A percentile compares a stretch with the other conserved stretches of the same genome.
phyloP scores from a whole-genome alignment of 2,113 vertebrate genomes.

The Rattus rattus region DNA sequence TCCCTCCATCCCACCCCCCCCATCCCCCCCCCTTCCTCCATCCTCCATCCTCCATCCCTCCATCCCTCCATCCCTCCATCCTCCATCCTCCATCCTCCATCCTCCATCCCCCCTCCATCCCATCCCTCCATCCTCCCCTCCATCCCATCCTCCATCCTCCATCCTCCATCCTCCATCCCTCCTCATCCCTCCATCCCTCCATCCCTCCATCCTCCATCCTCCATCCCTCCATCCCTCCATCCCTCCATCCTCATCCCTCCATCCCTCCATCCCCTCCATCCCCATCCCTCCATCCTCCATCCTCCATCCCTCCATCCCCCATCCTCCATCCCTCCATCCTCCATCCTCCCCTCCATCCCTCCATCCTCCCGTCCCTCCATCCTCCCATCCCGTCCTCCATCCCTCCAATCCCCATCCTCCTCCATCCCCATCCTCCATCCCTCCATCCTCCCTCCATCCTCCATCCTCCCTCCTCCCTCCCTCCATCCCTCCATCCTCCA shows the following conservation, averaged over 20 bases:
- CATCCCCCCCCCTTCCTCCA: not conserved
- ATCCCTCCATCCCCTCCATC: not conserved
- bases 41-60: not conserved
- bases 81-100: not conserved
- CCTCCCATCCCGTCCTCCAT: not conserved
- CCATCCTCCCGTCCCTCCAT: too few relatives aligned
- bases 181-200: not conserved
- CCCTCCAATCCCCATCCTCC: not conserved
- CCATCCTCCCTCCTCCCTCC: rapidly evolving
- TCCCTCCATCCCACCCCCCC: too few relatives aligned
- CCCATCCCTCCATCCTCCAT: not conserved
- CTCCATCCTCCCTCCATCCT: not conserved
- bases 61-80: not conserved
- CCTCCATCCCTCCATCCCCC: not conserved
- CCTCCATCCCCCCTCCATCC: not conserved
- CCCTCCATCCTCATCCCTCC: not conserved
- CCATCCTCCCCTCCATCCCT: not conserved
- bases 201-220: not conserved
- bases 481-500: not conserved
- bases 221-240: not conserved
- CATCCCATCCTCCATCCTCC: not conserved
- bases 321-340: not conserved
- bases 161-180: not conserved
- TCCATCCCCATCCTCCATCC: too few relatives aligned
- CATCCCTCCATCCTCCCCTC: not conserved